A percentile compares a stretch with the other conserved stretches of the same genome.
Evolutionary conservation across 2,797 vertebrate genomes (phyloP).

Genomic region (Rhinogobio ventralis): DNA sequence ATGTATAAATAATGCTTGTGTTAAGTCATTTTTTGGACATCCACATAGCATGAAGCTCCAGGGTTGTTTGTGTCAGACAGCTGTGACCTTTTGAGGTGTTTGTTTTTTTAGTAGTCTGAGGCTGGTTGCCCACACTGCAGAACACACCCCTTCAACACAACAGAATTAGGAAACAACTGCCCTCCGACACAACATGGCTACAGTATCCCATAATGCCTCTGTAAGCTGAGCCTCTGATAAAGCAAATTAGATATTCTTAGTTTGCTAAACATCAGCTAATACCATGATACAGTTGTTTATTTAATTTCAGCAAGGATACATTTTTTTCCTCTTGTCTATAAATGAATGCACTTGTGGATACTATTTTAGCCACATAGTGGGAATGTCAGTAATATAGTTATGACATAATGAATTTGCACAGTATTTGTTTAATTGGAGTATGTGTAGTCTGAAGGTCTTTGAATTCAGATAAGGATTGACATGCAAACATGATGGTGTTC

Average conservation of each 20-base stretch:
- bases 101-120: conserved; percentile 22
- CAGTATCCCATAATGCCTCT: conserved; percentile 48
- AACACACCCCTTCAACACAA: background rate
- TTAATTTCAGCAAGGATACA: background rate
- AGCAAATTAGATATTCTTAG: conserved; percentile 44
- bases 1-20: background rate
- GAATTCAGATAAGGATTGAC: background rate
- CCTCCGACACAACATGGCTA: conserved; percentile 17
- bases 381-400: background rate
- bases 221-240: conserved; percentile 37
- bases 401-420: background rate
- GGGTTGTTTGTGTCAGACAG: conserved; percentile 3
- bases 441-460: conserved; percentile 1
- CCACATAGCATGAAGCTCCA: background rate
- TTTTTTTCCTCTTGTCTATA: background rate
- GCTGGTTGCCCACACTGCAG: conserved; percentile 1
- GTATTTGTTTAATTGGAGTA: background rate
- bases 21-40: background rate
- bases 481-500: background rate
- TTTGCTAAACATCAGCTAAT: conserved; percentile 25
- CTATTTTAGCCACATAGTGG: background rate
- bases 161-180: conserved; percentile 37
- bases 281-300: background rate
- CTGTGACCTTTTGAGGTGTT: conserved; percentile 30
- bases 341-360: background rate